These are phyloP conservation scores for Heliothis peltigera DNA, from an alignment of 2,888 invertebrate genomes.

Conservation along the genomic window DNA sequence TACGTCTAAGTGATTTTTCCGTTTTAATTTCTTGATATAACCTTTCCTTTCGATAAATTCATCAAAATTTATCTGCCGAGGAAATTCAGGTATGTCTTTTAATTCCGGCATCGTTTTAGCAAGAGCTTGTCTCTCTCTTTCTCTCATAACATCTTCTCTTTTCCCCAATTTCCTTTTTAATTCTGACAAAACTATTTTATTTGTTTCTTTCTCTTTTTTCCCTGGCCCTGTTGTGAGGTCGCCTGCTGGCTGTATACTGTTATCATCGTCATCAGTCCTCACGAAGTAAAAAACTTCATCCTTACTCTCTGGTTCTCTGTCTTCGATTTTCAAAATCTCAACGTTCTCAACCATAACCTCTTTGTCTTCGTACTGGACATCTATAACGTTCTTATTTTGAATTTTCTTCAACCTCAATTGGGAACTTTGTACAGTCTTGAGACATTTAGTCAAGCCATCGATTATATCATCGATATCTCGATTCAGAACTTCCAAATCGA, in stretches of 20 bases:
- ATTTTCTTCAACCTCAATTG: constrained; percentile 82
- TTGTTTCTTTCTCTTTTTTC: constrained; percentile 78
- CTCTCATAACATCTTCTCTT: constrained; percentile 86
- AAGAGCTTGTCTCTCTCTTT: constrained; percentile 85
- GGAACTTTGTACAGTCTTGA: constrained; percentile 78
- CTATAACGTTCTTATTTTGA: constrained; percentile 70
- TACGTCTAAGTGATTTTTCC: constrained; percentile 50
- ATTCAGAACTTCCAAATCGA: constrained; percentile 77
- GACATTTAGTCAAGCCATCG: constrained; percentile 77
- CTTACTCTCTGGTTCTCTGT: constrained; percentile 76
- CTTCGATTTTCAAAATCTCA: constrained; percentile 77
- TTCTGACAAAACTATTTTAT: constrained; percentile 82
- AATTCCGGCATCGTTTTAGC: constrained; percentile 85
- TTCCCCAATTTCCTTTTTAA: constrained; percentile 84
- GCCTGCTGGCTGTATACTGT: constrained; percentile 61
- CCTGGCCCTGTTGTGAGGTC: constrained; percentile 83
- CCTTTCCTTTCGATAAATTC: constrained; percentile 76
- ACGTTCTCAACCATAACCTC: constrained; percentile 65
- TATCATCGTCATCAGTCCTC: constrained; percentile 81
- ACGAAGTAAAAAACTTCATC: constrained; percentile 87
- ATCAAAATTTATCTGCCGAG: constrained; percentile 80
- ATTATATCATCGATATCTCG: constrained; percentile 83
- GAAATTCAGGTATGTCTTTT: constrained; percentile 83
- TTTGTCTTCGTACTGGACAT: constrained; percentile 56
- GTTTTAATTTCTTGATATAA: constrained; percentile 77